Evolutionary conservation across 2,113 vertebrate genomes (phyloP), one percentile per base, ranked within the genome.

Genomic region (Calypte anna): DNA sequence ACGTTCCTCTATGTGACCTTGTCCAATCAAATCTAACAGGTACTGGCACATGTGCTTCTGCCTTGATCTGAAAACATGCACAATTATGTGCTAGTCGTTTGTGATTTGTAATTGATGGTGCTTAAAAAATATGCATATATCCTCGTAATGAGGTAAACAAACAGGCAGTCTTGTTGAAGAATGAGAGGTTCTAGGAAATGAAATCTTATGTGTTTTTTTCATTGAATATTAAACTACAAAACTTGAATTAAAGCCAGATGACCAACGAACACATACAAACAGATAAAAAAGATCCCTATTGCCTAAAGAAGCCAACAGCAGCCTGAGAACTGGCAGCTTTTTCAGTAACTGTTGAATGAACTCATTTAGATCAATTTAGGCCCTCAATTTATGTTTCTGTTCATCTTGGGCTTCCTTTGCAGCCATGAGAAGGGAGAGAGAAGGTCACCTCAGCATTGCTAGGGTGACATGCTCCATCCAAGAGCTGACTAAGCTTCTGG

Each of bases 21-120:
- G 73, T 88, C 85, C 92, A 92, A 93, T 93, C 68, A 94, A 74
- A 83, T 67, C 82, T 95, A 96, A 93, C 90, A 96, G 96, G 93
- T 97, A 94, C 62, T 88, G 78, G 80, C 83, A 94, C 84, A 31
- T 3, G 1, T 0, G 2, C 38, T 78, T 94, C 80, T 85, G 80
- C 31, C 75, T 95, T 89, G 67, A 82, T 93, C 82, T 62, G 79
- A 83, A 95, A 94, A 96, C 30, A 23, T 0, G 0, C 22, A 43
- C n/a, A 80, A 81, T 93, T 91, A 86, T 48, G 64, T 78, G 90
- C 36, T 79, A 57, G 79, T 61, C 40, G 1, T 75, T 94, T 93
- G 67, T 78, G 57, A 79, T 78, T 85, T 82, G 67, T 36, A 90
- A 90, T 72, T 87, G 89, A 78, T 4, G 12, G 44, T 77, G 57